phyloP scores from a whole-genome alignment of 2,888 invertebrate genomes.

The Pinctada fucata region DNA sequence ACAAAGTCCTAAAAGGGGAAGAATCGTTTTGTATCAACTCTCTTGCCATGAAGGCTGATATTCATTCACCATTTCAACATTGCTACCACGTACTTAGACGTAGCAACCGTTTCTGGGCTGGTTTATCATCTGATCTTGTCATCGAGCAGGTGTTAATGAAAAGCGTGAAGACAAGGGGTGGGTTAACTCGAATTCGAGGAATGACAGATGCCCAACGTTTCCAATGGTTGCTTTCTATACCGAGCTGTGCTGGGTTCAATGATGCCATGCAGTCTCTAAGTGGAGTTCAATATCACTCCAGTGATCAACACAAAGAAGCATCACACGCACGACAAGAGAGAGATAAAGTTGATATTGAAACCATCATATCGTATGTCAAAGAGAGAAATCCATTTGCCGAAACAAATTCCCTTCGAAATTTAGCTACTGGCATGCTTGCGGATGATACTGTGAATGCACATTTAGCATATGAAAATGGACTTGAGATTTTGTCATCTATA shows the following conservation, averaged over 20 bases:
- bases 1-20: no score
- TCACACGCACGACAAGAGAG: conserved; percentile 26
- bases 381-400: conserved; percentile 49
- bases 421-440: conserved; percentile 49
- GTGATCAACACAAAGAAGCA: conserved; percentile 48
- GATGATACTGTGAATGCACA: conserved; percentile 30
- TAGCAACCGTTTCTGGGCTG: conserved; percentile 40
- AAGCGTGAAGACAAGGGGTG: conserved; percentile 49
- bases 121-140: conserved; percentile 40
- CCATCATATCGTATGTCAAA: conserved; percentile 36
- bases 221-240: conserved; percentile 43
- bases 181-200: conserved; percentile 44
- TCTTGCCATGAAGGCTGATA: no score
- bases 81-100: conserved; percentile 41
- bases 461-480: conserved; percentile 10
- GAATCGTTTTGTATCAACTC: no score
- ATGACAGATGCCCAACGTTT: conserved; percentile 37
- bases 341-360: conserved; percentile 42
- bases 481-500: conserved; percentile 27
- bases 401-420: conserved; percentile 44
- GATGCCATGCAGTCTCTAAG: conserved; percentile 41
- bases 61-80: conserved; percentile 21
- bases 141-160: conserved; percentile 55
- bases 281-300: conserved; percentile 34
- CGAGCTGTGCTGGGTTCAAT: conserved; percentile 42